Conservation (phyloP, 1,140 invertebrate genomes). For the Drosophila pseudoananassae region DNA sequence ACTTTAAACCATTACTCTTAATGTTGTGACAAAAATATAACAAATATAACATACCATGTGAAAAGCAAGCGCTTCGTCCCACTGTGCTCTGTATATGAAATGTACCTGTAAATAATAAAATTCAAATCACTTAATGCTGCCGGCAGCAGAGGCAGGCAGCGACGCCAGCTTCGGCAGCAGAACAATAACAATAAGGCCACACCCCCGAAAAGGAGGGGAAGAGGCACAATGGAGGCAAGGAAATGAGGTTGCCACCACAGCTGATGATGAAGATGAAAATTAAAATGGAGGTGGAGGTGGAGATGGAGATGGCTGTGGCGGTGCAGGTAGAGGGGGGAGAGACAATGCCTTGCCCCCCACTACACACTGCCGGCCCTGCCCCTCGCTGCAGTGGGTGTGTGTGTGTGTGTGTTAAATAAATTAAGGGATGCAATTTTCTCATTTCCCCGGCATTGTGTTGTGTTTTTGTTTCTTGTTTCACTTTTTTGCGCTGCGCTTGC, state of each 20-base stretch:
- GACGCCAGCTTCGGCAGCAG: conserved; percentile 41
- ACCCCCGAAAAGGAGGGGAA: conserved; percentile 35
- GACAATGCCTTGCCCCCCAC: conserved; percentile 47
- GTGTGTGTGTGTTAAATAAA: conserved; percentile 73
- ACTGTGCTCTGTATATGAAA: conserved; percentile 47
- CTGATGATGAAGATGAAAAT: conserved; percentile 52
- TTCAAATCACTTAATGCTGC: conserved; percentile 80
- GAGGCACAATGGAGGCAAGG: conserved; percentile 19
- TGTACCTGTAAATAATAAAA: conserved; percentile 81
- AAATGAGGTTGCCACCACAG: conserved; percentile 80
- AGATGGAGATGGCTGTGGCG: not conserved
- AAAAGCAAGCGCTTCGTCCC: not conserved
- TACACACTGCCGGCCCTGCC: not conserved
- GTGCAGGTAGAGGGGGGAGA: conserved; percentile 1
- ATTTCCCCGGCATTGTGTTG: conserved; percentile 81
- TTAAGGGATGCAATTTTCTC: conserved; percentile 84
- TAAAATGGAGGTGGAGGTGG: conserved; percentile 18
- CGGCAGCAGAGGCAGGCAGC: conserved; percentile 21
- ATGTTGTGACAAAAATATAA: too few relatives aligned
- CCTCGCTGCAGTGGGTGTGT: conserved; percentile 8
- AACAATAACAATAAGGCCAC: conserved; percentile 78
- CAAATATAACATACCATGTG: too few relatives aligned
- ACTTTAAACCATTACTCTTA: too few relatives aligned
- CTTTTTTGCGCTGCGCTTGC: conserved; percentile 73
- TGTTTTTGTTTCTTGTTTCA: conserved; percentile 49